Conservation (phyloP, 1,140 invertebrate species). For the Elymnias hypermnestra region DNA sequence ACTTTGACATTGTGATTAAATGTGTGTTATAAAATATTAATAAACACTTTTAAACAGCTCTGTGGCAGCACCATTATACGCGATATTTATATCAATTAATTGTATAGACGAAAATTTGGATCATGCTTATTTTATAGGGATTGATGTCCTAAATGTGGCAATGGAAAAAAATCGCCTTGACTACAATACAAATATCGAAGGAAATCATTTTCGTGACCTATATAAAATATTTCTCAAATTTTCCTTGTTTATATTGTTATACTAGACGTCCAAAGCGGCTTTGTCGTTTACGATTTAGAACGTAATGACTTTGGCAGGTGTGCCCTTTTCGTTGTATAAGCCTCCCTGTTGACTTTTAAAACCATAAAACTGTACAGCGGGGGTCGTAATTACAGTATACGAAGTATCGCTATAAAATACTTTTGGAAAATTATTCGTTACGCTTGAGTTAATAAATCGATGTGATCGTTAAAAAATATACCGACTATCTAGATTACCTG, state of each 20-base stretch:
- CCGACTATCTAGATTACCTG: no score
- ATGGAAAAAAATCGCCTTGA: no score
- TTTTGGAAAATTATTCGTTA: background rate
- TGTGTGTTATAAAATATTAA: no score
- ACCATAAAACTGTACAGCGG: conserved; percentile 5
- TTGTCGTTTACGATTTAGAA: conserved; percentile 5
- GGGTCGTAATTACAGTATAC: background rate
- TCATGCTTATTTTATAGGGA: background rate
- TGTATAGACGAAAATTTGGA: no score
- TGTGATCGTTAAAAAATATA: background rate
- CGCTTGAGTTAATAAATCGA: background rate
- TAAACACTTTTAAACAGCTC: no score
- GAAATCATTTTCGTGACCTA: background rate
- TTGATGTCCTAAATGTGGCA: background rate
- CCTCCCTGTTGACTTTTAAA: conserved; percentile 1
- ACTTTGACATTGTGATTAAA: background rate
- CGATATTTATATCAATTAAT: no score
- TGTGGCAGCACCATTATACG: no score
- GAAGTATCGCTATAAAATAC: conserved; percentile 1
- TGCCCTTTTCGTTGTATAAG: background rate
- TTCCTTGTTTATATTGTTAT: background rate
- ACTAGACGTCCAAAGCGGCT: background rate
- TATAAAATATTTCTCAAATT: background rate
- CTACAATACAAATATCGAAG: background rate
- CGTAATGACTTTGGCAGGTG: conserved; percentile 4